These are phyloP conservation scores for Nanorana parkeri DNA, from an alignment of 2,113 vertebrate genomes.

Conservation along the genomic window DNA sequence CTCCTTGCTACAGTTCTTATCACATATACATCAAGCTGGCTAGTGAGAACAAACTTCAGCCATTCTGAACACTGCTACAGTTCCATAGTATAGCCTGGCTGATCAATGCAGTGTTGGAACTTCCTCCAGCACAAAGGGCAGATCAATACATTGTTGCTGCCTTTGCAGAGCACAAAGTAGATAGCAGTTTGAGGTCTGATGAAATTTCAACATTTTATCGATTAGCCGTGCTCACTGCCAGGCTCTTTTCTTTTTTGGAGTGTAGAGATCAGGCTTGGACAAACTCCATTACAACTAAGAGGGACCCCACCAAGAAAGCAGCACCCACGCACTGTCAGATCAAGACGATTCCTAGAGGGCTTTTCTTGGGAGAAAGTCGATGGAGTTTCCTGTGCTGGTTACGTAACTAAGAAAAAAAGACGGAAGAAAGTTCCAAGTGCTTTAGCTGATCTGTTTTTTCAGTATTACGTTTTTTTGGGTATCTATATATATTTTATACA, in stretches of 20 bases:
- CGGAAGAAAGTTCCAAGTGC: no score
- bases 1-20: no score
- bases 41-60: background rate
- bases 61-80: background rate
- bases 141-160: constrained; percentile 40
- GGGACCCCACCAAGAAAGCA: background rate
- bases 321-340: background rate
- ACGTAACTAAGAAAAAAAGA: background rate
- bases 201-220: constrained; percentile 40
- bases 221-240: constrained; percentile 14
- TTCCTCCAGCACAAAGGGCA: constrained; percentile 16
- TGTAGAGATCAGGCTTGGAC: constrained; percentile 29
- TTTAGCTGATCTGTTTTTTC: no score
- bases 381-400: background rate
- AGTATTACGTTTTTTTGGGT: no score
- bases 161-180: constrained; percentile 16
- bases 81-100: constrained; percentile 8
- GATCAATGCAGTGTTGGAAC: constrained; percentile 45
- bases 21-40: no score
- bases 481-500: no score
- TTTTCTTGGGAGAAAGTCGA: background rate
- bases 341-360: constrained; percentile 8
- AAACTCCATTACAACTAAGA: constrained; percentile 13
- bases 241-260: constrained; percentile 18
- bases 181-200: constrained; percentile 27